phyloP scores from a whole-genome alignment of 1,140 invertebrate genomes.

The Drosophila busckii region DNA sequence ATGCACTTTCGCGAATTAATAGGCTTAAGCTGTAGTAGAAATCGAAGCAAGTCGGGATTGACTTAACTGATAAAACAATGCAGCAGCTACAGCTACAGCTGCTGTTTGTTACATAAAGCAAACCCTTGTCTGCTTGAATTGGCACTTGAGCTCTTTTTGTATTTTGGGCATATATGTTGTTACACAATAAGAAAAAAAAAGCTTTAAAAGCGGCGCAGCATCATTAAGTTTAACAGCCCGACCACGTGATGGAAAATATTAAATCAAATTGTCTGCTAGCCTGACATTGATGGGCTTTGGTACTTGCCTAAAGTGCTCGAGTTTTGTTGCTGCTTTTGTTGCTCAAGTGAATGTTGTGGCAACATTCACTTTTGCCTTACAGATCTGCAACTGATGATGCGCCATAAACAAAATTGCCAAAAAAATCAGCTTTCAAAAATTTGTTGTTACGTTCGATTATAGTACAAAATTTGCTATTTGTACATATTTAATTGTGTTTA shows the following conservation, averaged over 20 bases:
- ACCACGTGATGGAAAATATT: conserved; percentile 33
- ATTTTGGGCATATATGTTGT: conserved; percentile 53
- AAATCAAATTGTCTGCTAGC: conserved; percentile 42
- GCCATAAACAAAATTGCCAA: conserved; percentile 57
- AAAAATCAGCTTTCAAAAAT: conserved; percentile 53
- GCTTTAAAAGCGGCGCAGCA: too few species aligned
- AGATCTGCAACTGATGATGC: conserved; percentile 54
- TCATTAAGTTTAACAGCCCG: too few species aligned
- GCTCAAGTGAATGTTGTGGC: conserved; percentile 59
- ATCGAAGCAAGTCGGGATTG: too few species aligned
- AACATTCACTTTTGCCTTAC: conserved; percentile 58
- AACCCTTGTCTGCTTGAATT: too few species aligned
- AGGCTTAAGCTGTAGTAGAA: conserved; percentile 19
- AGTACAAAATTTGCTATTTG: conserved; percentile 31
- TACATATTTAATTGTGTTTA: conserved; percentile 37
- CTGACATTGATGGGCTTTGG: conserved; percentile 45
- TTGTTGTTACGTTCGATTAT: too few species aligned
- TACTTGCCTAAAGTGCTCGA: conserved; percentile 46
- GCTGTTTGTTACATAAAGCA: too few species aligned
- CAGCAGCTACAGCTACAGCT: conserved; percentile 9
- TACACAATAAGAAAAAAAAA: too few species aligned
- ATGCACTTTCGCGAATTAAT: conserved; percentile 22
- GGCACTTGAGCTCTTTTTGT: conserved; percentile 47
- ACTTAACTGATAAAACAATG: too few species aligned
- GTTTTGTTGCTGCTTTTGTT: too few species aligned